Evolutionary conservation across 2,797 vertebrate species (phyloP), one percentile per base, ranked within the genome.

Genomic region (Loriculus beryllinus): DNA sequence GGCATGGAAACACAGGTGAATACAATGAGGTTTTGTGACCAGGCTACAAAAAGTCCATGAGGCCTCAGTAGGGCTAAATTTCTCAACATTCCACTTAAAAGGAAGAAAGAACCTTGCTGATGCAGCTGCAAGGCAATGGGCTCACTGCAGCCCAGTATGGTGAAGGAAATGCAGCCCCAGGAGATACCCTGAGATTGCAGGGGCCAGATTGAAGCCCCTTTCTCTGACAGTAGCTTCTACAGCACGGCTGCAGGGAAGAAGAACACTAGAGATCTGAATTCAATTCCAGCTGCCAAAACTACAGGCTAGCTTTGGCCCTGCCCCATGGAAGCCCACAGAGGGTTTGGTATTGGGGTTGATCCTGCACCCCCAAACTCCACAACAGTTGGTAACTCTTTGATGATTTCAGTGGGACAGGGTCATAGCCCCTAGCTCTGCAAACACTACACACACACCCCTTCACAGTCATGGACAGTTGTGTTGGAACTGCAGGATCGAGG

Each of bases 391-490:
- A 74, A 91, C 12, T 7, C 18, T 28, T 37, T 7, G 20, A 48
- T 17, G 23, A 74, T 85, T 83, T 91, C 85, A 67, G 28, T 4
- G 1, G 28, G 49, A 26, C 28, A 65, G 25, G 26, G 9, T 65
- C 28, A 33, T 37, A 60, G 64, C 8, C 48, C 14, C 12, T 25
- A 2, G 12, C 69, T 29, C 64, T 62, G 45, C 25, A 89, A 83
- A 49, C 8, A 17, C 43, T 39, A 40, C 39, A 39, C 28, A 16
- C 16, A 4, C 14, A 4, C 2, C 2, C 15, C 28, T 75, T 29
- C 57, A 23, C n/a, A 9, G 40, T 22, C 49, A 60, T 8, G 18
- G 20, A 62, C 14, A 39, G n/a, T n/a, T 2, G 0, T 16, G 68
- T n/a, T 85, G 77, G 82, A 86, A 79, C 48, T 21, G 45, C 47